Evolutionary conservation across 1,140 invertebrate species (phyloP).

Genomic region (Chrysomallon squamiferum): DNA sequence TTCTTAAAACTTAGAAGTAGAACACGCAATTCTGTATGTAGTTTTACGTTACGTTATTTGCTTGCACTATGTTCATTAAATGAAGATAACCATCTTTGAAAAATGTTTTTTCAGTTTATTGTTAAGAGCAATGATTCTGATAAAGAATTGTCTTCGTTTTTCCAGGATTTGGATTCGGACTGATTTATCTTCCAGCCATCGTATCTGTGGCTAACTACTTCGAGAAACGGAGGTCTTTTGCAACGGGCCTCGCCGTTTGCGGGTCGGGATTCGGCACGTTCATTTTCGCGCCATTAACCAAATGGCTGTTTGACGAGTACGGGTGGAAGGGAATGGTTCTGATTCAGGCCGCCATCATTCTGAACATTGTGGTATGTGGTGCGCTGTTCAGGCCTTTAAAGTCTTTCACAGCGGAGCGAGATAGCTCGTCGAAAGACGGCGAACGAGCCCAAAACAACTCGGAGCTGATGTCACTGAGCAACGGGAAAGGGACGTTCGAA

Average conservation of each 20-base stretch:
- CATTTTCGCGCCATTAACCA: slow-evolving; percentile 52
- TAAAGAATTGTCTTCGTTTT: slow-evolving; percentile 1
- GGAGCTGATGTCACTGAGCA: not conserved
- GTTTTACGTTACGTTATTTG: no score
- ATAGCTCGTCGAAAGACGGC: not conserved
- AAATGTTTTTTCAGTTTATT: no score
- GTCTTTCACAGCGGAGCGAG: not conserved
- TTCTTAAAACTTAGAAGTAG: no score
- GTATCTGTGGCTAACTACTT: slow-evolving; percentile 94
- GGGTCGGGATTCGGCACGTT: slow-evolving; percentile 60
- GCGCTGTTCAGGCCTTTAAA: slow-evolving; percentile 78
- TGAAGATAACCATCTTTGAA: no score
- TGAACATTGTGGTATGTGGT: slow-evolving; percentile 80
- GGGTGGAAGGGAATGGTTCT: slow-evolving; percentile 70
- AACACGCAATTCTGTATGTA: no score
- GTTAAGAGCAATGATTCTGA: no score
- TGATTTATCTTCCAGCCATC: slow-evolving; percentile 92
- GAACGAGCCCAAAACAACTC: no score
- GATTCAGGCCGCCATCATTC: slow-evolving; percentile 79
- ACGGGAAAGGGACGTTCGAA: not conserved
- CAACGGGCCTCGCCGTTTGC: slow-evolving; percentile 81
- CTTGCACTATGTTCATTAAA: no score
- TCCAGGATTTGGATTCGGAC: slow-evolving; percentile 84
- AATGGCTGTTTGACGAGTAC: slow-evolving; percentile 50
- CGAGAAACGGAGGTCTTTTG: slow-evolving; percentile 86